Evolutionary conservation across 2,888 invertebrate species (phyloP), one percentile per base, ranked within the genome.

Genomic region (Latrodectus hesperus): DNA sequence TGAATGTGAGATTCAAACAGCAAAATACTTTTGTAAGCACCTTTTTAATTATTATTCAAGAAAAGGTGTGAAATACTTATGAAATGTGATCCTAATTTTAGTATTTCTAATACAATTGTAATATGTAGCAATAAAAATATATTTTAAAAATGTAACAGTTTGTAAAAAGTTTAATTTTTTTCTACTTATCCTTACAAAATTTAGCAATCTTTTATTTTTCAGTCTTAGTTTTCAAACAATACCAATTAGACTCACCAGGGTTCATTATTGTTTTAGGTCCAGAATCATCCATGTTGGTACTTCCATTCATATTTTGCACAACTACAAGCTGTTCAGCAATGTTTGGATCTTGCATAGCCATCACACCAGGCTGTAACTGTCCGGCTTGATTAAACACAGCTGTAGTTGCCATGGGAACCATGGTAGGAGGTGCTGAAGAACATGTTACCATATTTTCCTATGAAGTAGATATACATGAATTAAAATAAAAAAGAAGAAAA

Each of bases 271-370:
- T 51, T 73, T 87, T 84, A 10, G 83, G 60, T 12, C 82, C 84
- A 16, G 78, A 71, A 16, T 84, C 84, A 51, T 90, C 89, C 72
- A 89, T 72, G 52, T 76, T 83, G 11, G 82, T 81, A 67, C 86
- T 81, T 16, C 76, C 84, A 82, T 81, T 86, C 84, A 89, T 80
- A 51, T 88, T 88, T 71, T 90, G 90, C 9, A 90, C 90, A 55
- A 89, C 89, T 49, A 90, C 89, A 12, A 90, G 78, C 49, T 89
- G 90, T 16, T 90, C 90, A 11, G 75, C 79, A 17, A 76, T 84
- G 52, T 86, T 83, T 17, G 89, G 89, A 60, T 89, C 84, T 60
- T 83, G 82, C 84, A 89, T 77, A 14, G 89, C 76, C 84, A 90
- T 83, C 81, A 90, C 75, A 52, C 88, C 89, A 17, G 79, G 89